Base-by-base conservation (phyloP, 2,113 vertebrate genomes). In the Campylorhamphus procurvoides region DNA sequence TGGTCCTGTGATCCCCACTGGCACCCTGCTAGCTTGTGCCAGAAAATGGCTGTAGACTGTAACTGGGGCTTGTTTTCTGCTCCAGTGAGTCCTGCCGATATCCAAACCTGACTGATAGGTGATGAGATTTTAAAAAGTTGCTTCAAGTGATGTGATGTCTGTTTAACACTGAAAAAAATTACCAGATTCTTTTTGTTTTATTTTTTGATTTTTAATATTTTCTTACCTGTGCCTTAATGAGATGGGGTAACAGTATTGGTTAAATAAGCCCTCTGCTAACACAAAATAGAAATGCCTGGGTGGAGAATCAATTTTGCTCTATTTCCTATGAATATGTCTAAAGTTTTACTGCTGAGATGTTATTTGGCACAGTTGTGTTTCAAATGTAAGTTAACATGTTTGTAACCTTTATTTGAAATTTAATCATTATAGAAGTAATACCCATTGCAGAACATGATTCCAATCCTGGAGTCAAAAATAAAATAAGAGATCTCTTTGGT, bases 1-100 rank as follows among this genome's bases (percentile, higher is more conserved):
- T 81, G 68, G 10, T 83, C 18, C 12, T 83, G 22, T 68, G 58
- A n/a, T 42, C 19, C 23, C 11, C 6, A 5, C 15, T 42, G 13
- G 44, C 3, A 55, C n/a, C 2, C 9, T 1, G 1, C 5, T 27
- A 40, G 7, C 29, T 79, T 24, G 5, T 59, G 15, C 17, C 20
- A 69, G 53, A 39, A 91, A 31, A 37, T 19, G 18, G 58, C 19
- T 24, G 2, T 3, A 15, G 33, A 16, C 24, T 55, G 29, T 68
- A 17, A 20, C 3, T 44, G 42, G 11, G 18, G 6, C 19, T 83
- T 46, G 27, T 73, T 84, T 75, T 29, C 39, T 80, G 25, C 20
- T 31, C 4, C 10, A 39, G 14, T 3, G 12, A 35, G 18, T 64
- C 58, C 47, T 59, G 35, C 18, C 9, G 33, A 10, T 73, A 89